Evolutionary conservation across 2,888 invertebrate genomes (phyloP), one percentile per base, ranked within the genome.

Genomic region (Volucella zonaria): DNA sequence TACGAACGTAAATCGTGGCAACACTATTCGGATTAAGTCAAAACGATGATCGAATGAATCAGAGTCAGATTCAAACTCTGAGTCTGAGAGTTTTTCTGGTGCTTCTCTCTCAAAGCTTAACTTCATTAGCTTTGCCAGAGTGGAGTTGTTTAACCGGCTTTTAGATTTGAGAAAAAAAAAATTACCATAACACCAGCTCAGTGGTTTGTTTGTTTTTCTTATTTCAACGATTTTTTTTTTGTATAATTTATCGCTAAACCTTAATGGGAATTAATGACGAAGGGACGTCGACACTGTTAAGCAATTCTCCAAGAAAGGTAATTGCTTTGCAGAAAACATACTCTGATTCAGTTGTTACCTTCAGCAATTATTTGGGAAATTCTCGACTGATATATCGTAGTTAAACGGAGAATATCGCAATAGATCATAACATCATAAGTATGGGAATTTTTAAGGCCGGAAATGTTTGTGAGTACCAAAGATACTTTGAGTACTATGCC

Each of bases 71-170:
- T n/a, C 12, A 54, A 47, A 61, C 42, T 23, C 31, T 31, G 6
- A 31, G 6, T 4, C 31, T 31, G 31, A 31, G 31, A 31, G 31
- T 6, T 2, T 31, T 31, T 6, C 6, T 31, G 0, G 31, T 31
- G 31, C 6, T 31, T 31, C 31, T 31, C 31, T 31, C 31, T 31
- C 31, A 31, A 47, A 38, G 12, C 47, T n/a, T 31, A 38, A 14
- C 42, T 8, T 15, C 31, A 15, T 18, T 8, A n/a, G 14, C 66
- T 18, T 18, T 10, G 12, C 10, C 8, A 15, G 18, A 8, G 10
- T 40, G 38, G 42, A 58, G 64, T 52, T 64, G 66, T 52, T 23
- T 14, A 56, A 80, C 79, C 73, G 79, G 79, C 73, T 80, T 62
- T 66, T 52, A 40, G 51, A 45, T 58, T 18, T 12, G 6, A 58